Evolutionary conservation across 1,140 invertebrate genomes (phyloP).

Genomic region (Drosophila lacertosa): DNA sequence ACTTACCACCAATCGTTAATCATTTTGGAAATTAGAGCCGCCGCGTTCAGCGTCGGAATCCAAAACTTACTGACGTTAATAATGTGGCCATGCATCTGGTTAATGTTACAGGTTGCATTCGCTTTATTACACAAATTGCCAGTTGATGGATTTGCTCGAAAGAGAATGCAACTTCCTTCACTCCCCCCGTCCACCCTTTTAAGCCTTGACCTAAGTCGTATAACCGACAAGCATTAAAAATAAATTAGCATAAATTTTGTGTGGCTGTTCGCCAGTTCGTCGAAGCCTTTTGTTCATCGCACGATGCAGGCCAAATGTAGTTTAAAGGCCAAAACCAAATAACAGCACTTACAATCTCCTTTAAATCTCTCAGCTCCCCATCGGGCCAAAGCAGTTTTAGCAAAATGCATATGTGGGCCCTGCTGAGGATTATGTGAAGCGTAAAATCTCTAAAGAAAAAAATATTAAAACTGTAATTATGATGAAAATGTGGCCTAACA

Average conservation of each 20-base stretch:
- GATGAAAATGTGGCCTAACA: constrained; percentile 38
- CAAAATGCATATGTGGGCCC: constrained; percentile 28
- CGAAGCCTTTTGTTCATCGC: constrained; percentile 28
- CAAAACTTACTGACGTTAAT: not conserved
- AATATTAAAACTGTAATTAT: constrained; percentile 70
- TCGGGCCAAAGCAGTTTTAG: not conserved
- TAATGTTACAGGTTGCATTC: constrained; percentile 2
- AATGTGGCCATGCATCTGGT: constrained; percentile 9
- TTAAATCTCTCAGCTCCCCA: not conserved
- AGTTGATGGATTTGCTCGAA: constrained; percentile 6
- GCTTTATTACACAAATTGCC: constrained; percentile 13
- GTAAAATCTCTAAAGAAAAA: constrained; percentile 49
- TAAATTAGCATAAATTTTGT: constrained; percentile 55
- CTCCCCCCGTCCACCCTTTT: not conserved
- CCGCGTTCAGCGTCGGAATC: no score
- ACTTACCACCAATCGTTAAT: no score
- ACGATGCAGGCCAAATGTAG: constrained; percentile 9
- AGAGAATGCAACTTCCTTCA: not conserved
- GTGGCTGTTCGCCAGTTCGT: constrained; percentile 1
- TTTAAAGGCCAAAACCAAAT: not conserved
- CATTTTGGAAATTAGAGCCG: constrained; percentile 42
- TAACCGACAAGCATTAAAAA: constrained; percentile 54
- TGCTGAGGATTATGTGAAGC: constrained; percentile 24
- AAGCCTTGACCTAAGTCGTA: not conserved
- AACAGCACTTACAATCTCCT: not conserved